A percentile compares a stretch with the other conserved stretches of the same genome.
Evolutionary conservation across 2,888 invertebrate species (phyloP).

Genomic region (Andrena hattorfiana): DNA sequence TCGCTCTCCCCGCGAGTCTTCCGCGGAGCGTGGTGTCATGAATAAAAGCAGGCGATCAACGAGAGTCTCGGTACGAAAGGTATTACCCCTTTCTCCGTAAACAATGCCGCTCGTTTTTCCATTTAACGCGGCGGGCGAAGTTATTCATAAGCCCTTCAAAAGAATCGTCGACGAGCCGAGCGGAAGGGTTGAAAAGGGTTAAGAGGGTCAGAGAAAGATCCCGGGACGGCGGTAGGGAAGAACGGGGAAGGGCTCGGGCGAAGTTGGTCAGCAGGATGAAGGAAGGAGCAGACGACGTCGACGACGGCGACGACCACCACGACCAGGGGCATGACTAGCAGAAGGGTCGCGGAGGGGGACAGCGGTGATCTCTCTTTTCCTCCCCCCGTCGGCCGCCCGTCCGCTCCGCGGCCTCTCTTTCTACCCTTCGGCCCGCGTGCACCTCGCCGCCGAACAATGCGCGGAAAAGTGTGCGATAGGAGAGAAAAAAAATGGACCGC

Average conservation of each 20-base stretch:
- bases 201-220: constrained; percentile 70
- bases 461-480: constrained; percentile 75
- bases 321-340: constrained; percentile 12
- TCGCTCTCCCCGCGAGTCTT: constrained; percentile 7
- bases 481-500: constrained; percentile 75
- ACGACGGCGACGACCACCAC: constrained; percentile 26
- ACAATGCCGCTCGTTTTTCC: constrained; percentile 60
- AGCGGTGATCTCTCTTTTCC: constrained; percentile 6
- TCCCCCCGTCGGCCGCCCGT: constrained; percentile 1
- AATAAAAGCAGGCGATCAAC: constrained; percentile 57
- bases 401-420: constrained; percentile 4
- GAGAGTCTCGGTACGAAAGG: constrained; percentile 44
- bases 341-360: not conserved
- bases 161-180: constrained; percentile 56
- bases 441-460: constrained; percentile 65
- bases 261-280: constrained; percentile 77
- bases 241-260: constrained; percentile 57
- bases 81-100: constrained; percentile 55
- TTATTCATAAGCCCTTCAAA: constrained; percentile 67
- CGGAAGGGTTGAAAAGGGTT: constrained; percentile 68
- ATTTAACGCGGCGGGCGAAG: constrained; percentile 58
- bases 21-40: constrained; percentile 32
- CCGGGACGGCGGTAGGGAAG: constrained; percentile 42
- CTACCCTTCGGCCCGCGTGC: constrained; percentile 20
- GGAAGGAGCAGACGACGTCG: constrained; percentile 61